Conservation (phyloP, 2,888 invertebrate genomes). For the Lissocephala sabroskyi region DNA sequence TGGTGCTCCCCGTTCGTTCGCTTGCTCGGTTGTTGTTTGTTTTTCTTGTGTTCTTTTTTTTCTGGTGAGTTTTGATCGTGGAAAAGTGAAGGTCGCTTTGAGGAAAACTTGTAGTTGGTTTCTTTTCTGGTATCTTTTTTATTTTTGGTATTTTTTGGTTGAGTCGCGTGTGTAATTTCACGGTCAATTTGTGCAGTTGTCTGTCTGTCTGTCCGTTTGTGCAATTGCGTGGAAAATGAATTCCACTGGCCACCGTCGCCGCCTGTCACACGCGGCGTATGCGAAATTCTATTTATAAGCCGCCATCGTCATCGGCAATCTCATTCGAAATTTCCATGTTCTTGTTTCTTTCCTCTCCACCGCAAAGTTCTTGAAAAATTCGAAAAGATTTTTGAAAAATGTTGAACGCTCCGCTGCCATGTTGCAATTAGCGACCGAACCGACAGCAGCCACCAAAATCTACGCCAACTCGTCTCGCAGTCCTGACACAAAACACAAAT, state of each 20-base stretch:
- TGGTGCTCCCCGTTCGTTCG: neutral
- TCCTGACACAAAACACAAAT: neutral
- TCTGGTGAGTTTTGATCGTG: neutral
- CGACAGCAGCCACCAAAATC: neutral
- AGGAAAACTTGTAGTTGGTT: too few relatives aligned
- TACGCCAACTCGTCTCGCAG: neutral
- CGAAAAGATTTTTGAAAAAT: slow-evolving; percentile 19
- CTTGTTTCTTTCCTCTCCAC: too few relatives aligned
- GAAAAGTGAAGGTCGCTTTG: slow-evolving; percentile 1
- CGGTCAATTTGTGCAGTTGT: neutral
- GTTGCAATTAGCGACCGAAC: slow-evolving; percentile 1
- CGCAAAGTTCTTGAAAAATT: too few relatives aligned
- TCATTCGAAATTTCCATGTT: slow-evolving; percentile 20
- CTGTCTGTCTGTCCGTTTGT: slow-evolving; percentile 8
- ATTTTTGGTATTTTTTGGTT: too few relatives aligned
- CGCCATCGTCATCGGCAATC: too few relatives aligned
- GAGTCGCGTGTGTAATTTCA: neutral
- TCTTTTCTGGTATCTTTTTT: too few relatives aligned
- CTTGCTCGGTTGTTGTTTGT: neutral
- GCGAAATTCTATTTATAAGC: slow-evolving; percentile 2
- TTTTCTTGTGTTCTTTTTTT: neutral
- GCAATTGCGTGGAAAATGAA: slow-evolving; percentile 57
- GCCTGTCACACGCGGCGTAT: slow-evolving; percentile 7
- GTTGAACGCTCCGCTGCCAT: neutral
- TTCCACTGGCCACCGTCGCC: slow-evolving; percentile 10